These are phyloP conservation scores for Xylocopa sonorina DNA, from an alignment of 1,140 invertebrate species.

Conservation along the genomic window DNA sequence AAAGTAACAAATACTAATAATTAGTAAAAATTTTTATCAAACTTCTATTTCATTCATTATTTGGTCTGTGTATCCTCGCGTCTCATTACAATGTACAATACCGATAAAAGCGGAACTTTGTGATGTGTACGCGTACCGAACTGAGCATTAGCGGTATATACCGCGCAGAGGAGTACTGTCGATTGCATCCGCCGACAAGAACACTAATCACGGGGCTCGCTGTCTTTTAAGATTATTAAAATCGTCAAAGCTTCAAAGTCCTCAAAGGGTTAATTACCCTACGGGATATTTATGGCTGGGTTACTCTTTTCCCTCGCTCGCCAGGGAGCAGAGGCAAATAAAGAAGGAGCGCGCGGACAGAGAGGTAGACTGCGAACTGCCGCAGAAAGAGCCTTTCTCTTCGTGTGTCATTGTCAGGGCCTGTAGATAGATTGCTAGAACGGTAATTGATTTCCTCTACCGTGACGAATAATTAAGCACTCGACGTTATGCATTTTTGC, in stretches of 20 bases:
- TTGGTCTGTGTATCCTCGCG: not conserved
- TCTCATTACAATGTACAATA: slow-evolving; percentile 44
- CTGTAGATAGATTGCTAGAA: slow-evolving; percentile 46
- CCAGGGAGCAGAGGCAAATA: slow-evolving; percentile 72
- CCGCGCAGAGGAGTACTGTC: slow-evolving; percentile 67
- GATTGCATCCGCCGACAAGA: slow-evolving; percentile 68
- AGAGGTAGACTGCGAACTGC: slow-evolving; percentile 45
- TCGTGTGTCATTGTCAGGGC: slow-evolving; percentile 57
- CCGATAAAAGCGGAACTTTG: slow-evolving; percentile 24
- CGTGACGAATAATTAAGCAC: slow-evolving; percentile 20
- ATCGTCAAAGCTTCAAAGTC: slow-evolving; percentile 78
- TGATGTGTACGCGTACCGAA: slow-evolving; percentile 50
- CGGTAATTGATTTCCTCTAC: slow-evolving; percentile 39
- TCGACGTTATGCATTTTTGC: not conserved
- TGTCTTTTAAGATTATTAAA: slow-evolving; percentile 82
- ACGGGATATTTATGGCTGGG: slow-evolving; percentile 79
- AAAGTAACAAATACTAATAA: no score
- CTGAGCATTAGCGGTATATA: slow-evolving; percentile 23
- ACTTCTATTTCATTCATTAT: not conserved
- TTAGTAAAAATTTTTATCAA: not conserved
- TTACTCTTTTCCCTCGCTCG: slow-evolving; percentile 68
- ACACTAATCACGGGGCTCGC: slow-evolving; percentile 75
- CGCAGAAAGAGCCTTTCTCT: slow-evolving; percentile 56
- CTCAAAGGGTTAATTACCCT: slow-evolving; percentile 82
- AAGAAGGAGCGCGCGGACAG: slow-evolving; percentile 58